These are phyloP conservation scores for Neolamprologus falcicula DNA, from an alignment of 2,113 vertebrate genomes.

Conservation along the genomic window DNA sequence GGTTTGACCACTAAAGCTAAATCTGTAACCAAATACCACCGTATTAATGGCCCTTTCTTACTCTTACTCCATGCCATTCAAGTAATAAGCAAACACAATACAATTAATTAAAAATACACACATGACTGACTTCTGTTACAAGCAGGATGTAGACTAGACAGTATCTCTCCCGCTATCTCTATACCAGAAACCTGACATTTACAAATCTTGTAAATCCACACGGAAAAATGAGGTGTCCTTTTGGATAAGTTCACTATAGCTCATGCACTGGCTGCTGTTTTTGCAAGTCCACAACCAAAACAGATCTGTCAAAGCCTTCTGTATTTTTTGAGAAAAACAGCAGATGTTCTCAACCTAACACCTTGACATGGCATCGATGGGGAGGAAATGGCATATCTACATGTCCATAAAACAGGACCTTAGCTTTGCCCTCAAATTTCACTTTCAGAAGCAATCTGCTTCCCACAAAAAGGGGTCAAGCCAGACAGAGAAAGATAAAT, in stretches of 20 bases:
- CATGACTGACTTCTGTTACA: not conserved
- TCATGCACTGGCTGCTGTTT: not conserved
- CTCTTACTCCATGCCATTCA: not conserved
- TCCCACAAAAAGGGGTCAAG: slow-evolving; percentile 49
- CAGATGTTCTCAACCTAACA: not conserved
- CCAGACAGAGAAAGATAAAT: slow-evolving; percentile 48
- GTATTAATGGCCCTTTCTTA: not conserved
- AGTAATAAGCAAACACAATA: not conserved
- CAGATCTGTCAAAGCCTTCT: not conserved
- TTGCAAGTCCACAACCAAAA: slow-evolving; percentile 12
- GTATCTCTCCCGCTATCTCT: no score
- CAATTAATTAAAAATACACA: not conserved
- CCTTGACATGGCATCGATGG: slow-evolving; percentile 19
- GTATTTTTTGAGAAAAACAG: not conserved
- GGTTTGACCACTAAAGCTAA: not conserved
- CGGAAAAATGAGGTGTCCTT: rapidly evolving
- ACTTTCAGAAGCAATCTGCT: slow-evolving; percentile 55
- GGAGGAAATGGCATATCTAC: slow-evolving; percentile 24
- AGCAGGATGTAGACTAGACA: not conserved
- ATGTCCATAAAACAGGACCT: slow-evolving; percentile 18
- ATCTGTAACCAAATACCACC: not conserved
- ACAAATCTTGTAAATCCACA: not conserved
- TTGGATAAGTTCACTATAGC: not conserved
- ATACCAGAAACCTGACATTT: not conserved
- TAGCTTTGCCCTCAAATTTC: slow-evolving; percentile 35